phyloP scores from a whole-genome alignment of 2,113 vertebrate species.

The Prochilodus magdalenae region DNA sequence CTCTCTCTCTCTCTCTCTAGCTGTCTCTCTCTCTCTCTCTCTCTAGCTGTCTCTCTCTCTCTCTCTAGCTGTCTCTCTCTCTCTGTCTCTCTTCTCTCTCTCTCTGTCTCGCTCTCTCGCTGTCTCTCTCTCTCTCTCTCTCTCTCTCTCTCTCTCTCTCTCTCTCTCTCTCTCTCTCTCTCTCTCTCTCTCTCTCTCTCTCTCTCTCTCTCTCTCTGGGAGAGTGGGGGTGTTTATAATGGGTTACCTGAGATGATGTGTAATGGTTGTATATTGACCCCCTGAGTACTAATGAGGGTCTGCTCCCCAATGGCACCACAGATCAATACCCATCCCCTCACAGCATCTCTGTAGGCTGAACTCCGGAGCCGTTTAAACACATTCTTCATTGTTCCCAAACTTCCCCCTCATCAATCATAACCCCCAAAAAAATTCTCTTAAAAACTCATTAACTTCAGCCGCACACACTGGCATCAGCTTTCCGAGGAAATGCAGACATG shows the following conservation, averaged over 20 bases:
- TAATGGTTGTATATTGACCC: background rate
- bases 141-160: no score
- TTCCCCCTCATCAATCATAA: slow-evolving; percentile 27
- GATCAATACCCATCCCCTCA: background rate
- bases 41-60: no score
- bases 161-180: no score
- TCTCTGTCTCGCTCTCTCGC: no score
- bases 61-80: no score
- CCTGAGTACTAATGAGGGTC: background rate
- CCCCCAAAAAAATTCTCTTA: background rate
- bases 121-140: no score
- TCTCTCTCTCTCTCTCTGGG: no score
- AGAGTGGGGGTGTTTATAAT: no score
- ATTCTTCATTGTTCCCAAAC: slow-evolving; percentile 11
- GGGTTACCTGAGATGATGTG: background rate
- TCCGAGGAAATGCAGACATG: slow-evolving; percentile 4
- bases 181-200: no score
- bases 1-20: no score
- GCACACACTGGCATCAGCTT: background rate
- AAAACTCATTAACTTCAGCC: slow-evolving; percentile 5
- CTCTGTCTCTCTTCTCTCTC: no score
- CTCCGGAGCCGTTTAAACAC: background rate
- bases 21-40: no score
- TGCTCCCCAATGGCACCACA: background rate
- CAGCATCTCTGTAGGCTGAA: background rate